Evolutionary conservation across 2,888 invertebrate species (phyloP).

Genomic region (Stenchaetothrips biformis): DNA sequence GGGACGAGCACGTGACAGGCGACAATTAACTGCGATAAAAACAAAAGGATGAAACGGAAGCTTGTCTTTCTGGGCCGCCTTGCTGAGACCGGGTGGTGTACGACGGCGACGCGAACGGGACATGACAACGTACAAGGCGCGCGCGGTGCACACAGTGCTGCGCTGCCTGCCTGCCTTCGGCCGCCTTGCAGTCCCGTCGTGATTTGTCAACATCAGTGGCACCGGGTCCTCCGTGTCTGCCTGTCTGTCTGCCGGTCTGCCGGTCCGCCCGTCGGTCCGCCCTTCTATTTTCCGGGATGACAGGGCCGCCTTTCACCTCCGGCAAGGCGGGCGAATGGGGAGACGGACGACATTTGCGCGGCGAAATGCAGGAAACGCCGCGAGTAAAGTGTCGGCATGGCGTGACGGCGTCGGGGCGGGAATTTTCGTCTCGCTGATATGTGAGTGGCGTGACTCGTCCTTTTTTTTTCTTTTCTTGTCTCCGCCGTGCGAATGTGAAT

Average conservation of each 20-base stretch:
- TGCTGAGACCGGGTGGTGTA: too few relatives aligned
- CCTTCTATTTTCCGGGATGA: neutral
- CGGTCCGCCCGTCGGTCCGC: neutral
- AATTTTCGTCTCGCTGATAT: conserved; percentile 38
- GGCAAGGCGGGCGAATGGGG: neutral
- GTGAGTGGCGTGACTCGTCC: conserved; percentile 40
- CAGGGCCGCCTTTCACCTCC: neutral
- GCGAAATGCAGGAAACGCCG: neutral
- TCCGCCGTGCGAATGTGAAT: conserved; percentile 34
- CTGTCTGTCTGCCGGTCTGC: neutral
- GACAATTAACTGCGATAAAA: too few relatives aligned
- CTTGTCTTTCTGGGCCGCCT: too few relatives aligned
- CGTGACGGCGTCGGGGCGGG: neutral
- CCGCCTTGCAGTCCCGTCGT: neutral
- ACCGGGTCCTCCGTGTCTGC: neutral
- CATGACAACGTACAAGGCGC: too few relatives aligned
- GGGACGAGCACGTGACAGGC: too few relatives aligned
- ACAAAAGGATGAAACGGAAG: too few relatives aligned
- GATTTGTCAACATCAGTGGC: neutral
- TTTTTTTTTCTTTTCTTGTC: conserved; percentile 35
- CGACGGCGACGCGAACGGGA: too few relatives aligned
- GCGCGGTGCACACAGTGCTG: too few relatives aligned
- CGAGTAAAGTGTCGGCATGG: neutral
- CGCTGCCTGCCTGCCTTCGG: too few relatives aligned
- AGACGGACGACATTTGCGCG: neutral